A percentile compares a stretch with the other conserved stretches of the same genome.
These are phyloP conservation scores for Notodonta ziczac DNA, from an alignment of 2,888 invertebrate species.

Conservation along the genomic window DNA sequence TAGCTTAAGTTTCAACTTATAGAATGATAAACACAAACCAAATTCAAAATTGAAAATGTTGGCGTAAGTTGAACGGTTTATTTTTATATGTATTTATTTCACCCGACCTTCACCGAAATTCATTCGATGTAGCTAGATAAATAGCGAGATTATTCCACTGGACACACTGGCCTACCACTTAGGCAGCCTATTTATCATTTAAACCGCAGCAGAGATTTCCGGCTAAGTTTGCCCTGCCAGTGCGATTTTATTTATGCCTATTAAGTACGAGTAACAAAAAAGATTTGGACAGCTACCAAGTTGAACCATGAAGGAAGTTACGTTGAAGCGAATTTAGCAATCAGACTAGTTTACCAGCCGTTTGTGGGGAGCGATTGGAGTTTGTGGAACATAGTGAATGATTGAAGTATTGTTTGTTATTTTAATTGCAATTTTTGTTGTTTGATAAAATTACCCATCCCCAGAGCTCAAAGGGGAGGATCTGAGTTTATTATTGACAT, in stretches of 20 bases:
- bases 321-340: constrained; percentile 43
- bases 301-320: constrained; percentile 38
- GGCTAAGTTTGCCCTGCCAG: background rate
- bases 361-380: constrained; percentile 23
- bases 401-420: no score
- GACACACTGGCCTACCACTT: background rate
- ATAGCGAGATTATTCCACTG: constrained; percentile 26
- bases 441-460: no score
- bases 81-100: constrained; percentile 27
- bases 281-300: constrained; percentile 46
- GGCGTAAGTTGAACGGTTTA: constrained; percentile 14
- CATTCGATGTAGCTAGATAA: constrained; percentile 16
- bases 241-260: constrained; percentile 31
- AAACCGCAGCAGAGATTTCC: constrained; percentile 3
- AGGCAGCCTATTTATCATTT: constrained; percentile 3
- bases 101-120: constrained; percentile 22
- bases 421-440: no score
- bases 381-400: constrained; percentile 18
- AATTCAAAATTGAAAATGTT: background rate
- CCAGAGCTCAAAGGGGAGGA: no score
- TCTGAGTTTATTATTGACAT: no score
- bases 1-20: no score
- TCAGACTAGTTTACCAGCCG: constrained; percentile 39
- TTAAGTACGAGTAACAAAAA: constrained; percentile 39
- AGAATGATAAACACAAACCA: no score